Base-by-base conservation (phyloP, 2,888 invertebrate genomes). In the Plagodis pulveraria region DNA sequence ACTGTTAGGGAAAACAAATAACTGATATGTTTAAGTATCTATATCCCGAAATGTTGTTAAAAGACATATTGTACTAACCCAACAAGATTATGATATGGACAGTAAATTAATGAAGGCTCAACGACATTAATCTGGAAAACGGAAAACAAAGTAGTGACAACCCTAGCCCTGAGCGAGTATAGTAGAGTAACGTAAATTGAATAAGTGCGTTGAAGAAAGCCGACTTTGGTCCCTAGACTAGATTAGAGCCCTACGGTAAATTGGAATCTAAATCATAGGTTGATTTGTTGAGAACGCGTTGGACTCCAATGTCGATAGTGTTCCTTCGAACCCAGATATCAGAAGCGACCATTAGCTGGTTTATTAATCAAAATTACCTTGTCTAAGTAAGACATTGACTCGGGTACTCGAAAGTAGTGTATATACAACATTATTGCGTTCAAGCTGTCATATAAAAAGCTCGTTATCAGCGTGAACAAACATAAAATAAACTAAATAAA, bases 121-220 rank as follows among this genome's bases (percentile, higher is more conserved):
- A n/a, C n/a, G n/a, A n/a, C n/a, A n/a, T n/a, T 22, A 2, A 22
- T 22, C 22, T 22, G 2, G 22, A 22, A 22, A 22, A 22, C 22
- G 12, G 12, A 33, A 33, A 43, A 12, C 10, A 9, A 9, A 22
- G 5, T 32, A 4, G 47, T 10, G 40, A 8, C 56, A 52, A n/a
- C 60, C 60, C 60, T 61, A 56, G 6, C n/a, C 7, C 22, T 11
- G 11, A 34, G 33, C 43, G 22, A 42, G 22, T 45, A 49, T 47
- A 46, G 49, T 51, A 43, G 66, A 63, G 72, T 77, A 75, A 79
- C 82, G 84, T 85, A 83, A 86, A 86, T 87, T 87, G 84, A 84
- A 85, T 84, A 84, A 80, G 79, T 80, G 79, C 78, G 79, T 76
- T 75, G 74, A 80, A 78, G 78, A 76, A 78, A 75, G 77, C 72